Evolutionary conservation across 2,797 vertebrate genomes (phyloP), one percentile per base, ranked within the genome.

Genomic region (Dermochelys coriacea): DNA sequence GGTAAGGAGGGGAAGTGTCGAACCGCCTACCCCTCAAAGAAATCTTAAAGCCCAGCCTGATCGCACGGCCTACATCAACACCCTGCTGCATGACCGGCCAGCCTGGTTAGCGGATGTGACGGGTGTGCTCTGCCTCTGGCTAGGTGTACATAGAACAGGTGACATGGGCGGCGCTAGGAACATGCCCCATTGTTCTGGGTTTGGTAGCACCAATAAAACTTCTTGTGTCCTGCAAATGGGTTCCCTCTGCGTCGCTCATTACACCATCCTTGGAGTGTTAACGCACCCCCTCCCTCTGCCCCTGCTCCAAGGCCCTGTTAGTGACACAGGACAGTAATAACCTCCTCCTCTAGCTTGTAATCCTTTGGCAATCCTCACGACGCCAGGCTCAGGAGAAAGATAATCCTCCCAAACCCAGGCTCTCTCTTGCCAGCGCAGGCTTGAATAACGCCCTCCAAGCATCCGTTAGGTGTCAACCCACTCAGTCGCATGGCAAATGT

Each of bases 361-460:
- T 34, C 59, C 59, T 31, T 59, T 8, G 31, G 59, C 31, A 61
- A 34, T 16, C 59, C 59, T 31, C 59, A 34, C 2, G 15, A 15
- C 3, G 8, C 61, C 59, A 61, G 61, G 19, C 16, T 19, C 16
- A 64, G 4, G 34, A 19, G 61, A n/a, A n/a, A 19, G 61, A 19
- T 18, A n/a, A 64, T 8, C 61, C 61, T 31, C 64, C n/a, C 8
- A 21, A 21, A 9, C 18, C n/a, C 5, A 9, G 2, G 59, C 31
- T 37, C 8, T 16, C 61, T 68, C n/a, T 68, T 5, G 7, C n/a
- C n/a, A 11, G n/a, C 9, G 4, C n/a, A 23, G 64, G n/a, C 5
- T 2, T 37, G 37, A 37, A 12, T 5, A 10, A 37, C 6, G 10
- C n/a, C 64, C 8, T 5, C n/a, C n/a, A 2, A 21, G n/a, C 19